Base-by-base conservation (phyloP, 2,888 invertebrate genomes). In the Emmelina monodactyla region DNA sequence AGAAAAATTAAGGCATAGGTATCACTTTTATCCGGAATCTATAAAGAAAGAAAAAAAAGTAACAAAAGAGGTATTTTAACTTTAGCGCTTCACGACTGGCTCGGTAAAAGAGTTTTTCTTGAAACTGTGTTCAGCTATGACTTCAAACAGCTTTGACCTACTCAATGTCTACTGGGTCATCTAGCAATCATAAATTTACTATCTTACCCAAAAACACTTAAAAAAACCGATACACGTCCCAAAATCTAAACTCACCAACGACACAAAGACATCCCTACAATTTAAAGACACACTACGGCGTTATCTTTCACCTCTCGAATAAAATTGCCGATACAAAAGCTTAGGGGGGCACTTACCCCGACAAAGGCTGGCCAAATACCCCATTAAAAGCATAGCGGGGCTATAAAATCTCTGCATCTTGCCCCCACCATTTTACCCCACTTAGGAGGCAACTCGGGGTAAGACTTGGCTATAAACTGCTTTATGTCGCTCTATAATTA, bases 351-450 rank as follows among this genome's bases (percentile, higher is more conserved):
- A 55, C 45, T 58, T 58, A 58, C 62, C 59, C 63, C 67, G 42
- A 58, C 66, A 67, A 68, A 67, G 70, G 73, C 71, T 62, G 61
- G 63, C 69, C 68, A 78, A 78, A 76, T 78, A 78, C 78, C 76
- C 78, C 72, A 78, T 79, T 76, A 78, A 75, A 75, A 75, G 70
- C 73, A 66, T 65, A 62, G 69, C 68, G 66, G 69, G 60, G 69
- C 78, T 76, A 76, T 78, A 78, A 78, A 78, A 78, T 78, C 78
- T 78, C 62, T 72, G 78, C 76, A 75, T 75, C 78, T 78, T 78
- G 64, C 64, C 65, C 67, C 73, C 65, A 47, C 50, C 54, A n/a
- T n/a, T n/a, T n/a, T n/a, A n/a, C n/a, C 51, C 45, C 47, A 41
- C 41, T 40, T 40, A 42, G 45, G 45, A 48, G 46, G 48, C 43